A percentile compares a stretch with the other conserved stretches of the same genome.
Evolutionary conservation across 2,888 invertebrate genomes (phyloP).

Genomic region (Cerastoderma edule): DNA sequence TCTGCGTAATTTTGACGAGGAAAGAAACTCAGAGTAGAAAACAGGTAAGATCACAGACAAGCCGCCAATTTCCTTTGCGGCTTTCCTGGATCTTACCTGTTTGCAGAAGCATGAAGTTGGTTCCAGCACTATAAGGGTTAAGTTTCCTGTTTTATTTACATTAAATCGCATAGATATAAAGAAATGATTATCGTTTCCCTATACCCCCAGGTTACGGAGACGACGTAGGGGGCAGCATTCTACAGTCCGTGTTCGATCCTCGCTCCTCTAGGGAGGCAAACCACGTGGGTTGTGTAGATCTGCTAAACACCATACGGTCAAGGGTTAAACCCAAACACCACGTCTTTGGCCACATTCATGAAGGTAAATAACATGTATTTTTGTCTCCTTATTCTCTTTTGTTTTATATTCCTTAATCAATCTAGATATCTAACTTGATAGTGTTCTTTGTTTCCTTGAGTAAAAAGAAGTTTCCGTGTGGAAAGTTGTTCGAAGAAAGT

Average conservation of each 20-base stretch:
- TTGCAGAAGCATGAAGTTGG: no score
- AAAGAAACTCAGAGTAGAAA: no score
- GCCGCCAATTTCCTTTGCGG: no score
- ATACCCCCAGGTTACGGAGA: constrained; percentile 47
- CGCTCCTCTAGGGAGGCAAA: constrained; percentile 85
- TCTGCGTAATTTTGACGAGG: no score
- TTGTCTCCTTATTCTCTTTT: background rate
- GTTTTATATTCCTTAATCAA: no score
- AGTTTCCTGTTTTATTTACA: no score
- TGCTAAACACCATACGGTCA: constrained; percentile 90
- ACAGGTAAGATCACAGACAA: no score
- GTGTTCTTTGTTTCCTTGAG: background rate
- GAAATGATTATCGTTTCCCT: no score
- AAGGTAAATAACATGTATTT: constrained; percentile 86
- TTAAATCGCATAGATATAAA: no score
- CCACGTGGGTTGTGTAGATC: constrained; percentile 93
- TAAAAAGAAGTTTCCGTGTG: background rate
- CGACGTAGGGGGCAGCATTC: constrained; percentile 8
- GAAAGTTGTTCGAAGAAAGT: background rate
- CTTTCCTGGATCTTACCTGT: no score
- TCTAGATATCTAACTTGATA: no score
- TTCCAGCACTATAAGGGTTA: no score
- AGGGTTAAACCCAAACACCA: constrained; percentile 93
- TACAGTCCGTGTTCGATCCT: constrained; percentile 16
- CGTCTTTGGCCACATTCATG: constrained; percentile 94